phyloP scores from a whole-genome alignment of 2,888 invertebrate species.

The Rhodophaea formosa region DNA sequence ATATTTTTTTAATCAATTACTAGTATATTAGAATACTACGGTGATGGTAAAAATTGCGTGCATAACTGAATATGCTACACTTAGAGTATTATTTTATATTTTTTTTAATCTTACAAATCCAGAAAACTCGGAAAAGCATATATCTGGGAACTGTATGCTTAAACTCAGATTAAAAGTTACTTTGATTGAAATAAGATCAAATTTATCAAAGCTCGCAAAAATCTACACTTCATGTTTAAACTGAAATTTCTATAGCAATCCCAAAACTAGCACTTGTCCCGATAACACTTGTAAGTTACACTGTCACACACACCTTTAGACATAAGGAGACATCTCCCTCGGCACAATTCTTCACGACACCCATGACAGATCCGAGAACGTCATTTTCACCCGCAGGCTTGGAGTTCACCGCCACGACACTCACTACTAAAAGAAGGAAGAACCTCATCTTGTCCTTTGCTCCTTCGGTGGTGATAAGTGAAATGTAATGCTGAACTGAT shows the following conservation, averaged over 20 bases:
- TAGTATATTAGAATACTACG: too few species aligned
- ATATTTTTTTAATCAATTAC: too few species aligned
- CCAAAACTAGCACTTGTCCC: too few species aligned
- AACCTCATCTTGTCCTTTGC: constrained; percentile 65
- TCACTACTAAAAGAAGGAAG: constrained; percentile 70
- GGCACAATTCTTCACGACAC: constrained; percentile 86
- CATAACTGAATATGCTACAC: too few species aligned
- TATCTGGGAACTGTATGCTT: too few species aligned
- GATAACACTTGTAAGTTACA: constrained; percentile 20
- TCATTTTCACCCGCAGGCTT: constrained; percentile 78
- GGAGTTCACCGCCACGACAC: constrained; percentile 69
- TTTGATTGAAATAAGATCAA: background rate
- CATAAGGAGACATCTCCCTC: constrained; percentile 86
- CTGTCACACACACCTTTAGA: constrained; percentile 84
- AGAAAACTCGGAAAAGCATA: too few species aligned
- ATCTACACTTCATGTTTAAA: background rate
- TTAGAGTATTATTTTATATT: background rate
- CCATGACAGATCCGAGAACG: constrained; percentile 82
- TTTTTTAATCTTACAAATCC: too few species aligned
- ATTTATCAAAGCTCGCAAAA: background rate
- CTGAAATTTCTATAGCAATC: too few species aligned
- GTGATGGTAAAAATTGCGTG: too few species aligned
- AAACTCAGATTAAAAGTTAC: background rate
- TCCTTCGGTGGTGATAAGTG: constrained; percentile 55
- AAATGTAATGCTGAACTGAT: constrained; percentile 61